These are phyloP conservation scores for Andrena haemorrhoa DNA, from an alignment of 2,888 invertebrate genomes.

Conservation along the genomic window DNA sequence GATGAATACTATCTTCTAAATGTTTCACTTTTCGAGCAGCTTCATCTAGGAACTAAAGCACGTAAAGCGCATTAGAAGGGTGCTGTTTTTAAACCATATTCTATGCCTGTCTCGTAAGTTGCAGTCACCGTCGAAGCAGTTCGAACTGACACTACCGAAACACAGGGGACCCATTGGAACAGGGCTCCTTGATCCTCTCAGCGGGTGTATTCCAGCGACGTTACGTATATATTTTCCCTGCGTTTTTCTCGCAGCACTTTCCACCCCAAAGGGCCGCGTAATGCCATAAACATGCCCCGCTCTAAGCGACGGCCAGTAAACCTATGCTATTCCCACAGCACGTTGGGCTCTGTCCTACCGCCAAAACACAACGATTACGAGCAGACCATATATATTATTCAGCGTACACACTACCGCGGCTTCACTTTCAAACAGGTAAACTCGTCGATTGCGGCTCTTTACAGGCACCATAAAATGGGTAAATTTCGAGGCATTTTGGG, in stretches of 20 bases:
- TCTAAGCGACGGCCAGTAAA: slow-evolving; percentile 44
- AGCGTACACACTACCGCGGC: slow-evolving; percentile 34
- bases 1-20: too few relatives aligned
- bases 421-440: slow-evolving; percentile 26
- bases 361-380: slow-evolving; percentile 58
- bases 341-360: slow-evolving; percentile 30
- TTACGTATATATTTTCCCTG: slow-evolving; percentile 37
- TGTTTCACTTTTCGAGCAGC: neutral
- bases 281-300: slow-evolving; percentile 62
- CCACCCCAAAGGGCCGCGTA: slow-evolving; percentile 32
- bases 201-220: slow-evolving; percentile 24
- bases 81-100: neutral
- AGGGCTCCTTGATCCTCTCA: slow-evolving; percentile 29
- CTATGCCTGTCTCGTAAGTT: slow-evolving; percentile 28
- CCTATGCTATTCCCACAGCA: slow-evolving; percentile 62
- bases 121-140: slow-evolving; percentile 18
- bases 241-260: slow-evolving; percentile 36
- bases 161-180: slow-evolving; percentile 50
- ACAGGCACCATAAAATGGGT: slow-evolving; percentile 12
- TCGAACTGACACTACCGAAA: slow-evolving; percentile 35
- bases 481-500: neutral
- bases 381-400: slow-evolving; percentile 71
- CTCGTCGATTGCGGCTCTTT: slow-evolving; percentile 35
- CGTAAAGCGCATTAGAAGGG: neutral
- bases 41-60: neutral